These are phyloP conservation scores for Corapipo altera DNA, from an alignment of 2,113 vertebrate species.

Conservation along the genomic window DNA sequence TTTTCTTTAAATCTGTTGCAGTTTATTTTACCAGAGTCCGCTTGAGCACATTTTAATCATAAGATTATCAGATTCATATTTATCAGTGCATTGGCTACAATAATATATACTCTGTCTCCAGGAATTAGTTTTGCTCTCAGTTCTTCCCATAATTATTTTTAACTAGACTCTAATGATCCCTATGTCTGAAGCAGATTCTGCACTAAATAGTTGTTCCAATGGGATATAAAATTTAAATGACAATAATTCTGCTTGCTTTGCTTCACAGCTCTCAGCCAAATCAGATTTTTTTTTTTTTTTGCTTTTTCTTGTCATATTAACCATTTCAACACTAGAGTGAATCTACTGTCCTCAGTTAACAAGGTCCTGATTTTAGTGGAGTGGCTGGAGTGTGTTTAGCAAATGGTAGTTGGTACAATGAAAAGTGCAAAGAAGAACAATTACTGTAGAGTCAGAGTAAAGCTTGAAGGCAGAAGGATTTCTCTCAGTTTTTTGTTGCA, in stretches of 20 bases:
- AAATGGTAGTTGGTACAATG: not conserved
- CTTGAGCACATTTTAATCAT: not conserved
- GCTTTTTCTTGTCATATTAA: not conserved
- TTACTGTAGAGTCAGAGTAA: not conserved
- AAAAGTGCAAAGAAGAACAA: not conserved
- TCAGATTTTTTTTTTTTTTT: not conserved
- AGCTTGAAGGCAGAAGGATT: not conserved
- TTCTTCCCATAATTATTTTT: conserved; percentile 7
- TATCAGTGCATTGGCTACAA: not conserved
- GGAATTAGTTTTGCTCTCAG: conserved; percentile 8
- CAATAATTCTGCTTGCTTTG: not conserved
- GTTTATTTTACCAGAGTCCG: not conserved
- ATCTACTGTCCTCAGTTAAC: not conserved
- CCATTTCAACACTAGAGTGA: not conserved
- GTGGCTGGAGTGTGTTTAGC: not conserved
- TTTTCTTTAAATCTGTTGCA: not conserved
- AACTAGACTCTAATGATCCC: not conserved
- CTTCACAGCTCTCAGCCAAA: not conserved
- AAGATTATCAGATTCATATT: not conserved
- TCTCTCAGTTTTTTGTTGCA: not conserved
- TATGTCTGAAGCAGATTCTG: not conserved
- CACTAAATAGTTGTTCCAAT: not conserved
- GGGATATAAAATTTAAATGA: not conserved
- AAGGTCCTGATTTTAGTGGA: not conserved
- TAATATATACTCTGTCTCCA: not conserved